These are phyloP conservation scores for Ageneiosus marmoratus DNA, from an alignment of 2,113 vertebrate species.

Conservation along the genomic window DNA sequence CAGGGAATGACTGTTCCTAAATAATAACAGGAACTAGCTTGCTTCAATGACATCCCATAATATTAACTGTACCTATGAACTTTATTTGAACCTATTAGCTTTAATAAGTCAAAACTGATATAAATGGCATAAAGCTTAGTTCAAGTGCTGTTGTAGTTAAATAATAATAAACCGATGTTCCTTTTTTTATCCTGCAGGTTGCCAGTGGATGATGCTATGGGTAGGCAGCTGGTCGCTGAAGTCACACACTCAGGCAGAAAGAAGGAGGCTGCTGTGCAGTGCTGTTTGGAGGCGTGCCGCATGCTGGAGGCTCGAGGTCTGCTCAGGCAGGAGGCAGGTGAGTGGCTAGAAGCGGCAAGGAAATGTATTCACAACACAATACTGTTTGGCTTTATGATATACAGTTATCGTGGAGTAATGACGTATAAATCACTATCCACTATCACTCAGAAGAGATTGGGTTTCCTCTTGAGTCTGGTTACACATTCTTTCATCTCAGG, in stretches of 20 bases:
- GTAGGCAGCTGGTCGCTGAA: constrained; percentile 91
- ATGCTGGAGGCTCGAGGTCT: constrained; percentile 92
- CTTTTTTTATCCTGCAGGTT: constrained; percentile 71
- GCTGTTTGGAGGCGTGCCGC: constrained; percentile 90
- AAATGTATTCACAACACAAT: neutral
- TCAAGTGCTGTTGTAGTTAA: neutral
- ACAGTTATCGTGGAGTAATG: neutral
- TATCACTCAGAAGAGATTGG: neutral
- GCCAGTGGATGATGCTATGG: constrained; percentile 89
- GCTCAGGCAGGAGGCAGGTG: constrained; percentile 95
- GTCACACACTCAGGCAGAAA: constrained; percentile 90
- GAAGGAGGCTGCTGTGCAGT: constrained; percentile 89
- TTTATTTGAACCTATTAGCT: neutral
- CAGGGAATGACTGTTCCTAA: neutral
- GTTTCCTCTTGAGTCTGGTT: neutral
- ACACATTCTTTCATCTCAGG: neutral
- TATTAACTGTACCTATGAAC: neutral
- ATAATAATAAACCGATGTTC: neutral
- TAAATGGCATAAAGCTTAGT: neutral
- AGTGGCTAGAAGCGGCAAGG: constrained; percentile 5
- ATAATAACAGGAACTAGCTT: neutral
- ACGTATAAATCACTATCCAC: neutral
- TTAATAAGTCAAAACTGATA: neutral
- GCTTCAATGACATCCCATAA: neutral
- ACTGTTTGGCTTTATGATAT: neutral